Percentiles rank a stretch among this genome's conserved stretches.
Conservation (phyloP, 2,113 vertebrate genomes). For the Phoenicopterus ruber region DNA sequence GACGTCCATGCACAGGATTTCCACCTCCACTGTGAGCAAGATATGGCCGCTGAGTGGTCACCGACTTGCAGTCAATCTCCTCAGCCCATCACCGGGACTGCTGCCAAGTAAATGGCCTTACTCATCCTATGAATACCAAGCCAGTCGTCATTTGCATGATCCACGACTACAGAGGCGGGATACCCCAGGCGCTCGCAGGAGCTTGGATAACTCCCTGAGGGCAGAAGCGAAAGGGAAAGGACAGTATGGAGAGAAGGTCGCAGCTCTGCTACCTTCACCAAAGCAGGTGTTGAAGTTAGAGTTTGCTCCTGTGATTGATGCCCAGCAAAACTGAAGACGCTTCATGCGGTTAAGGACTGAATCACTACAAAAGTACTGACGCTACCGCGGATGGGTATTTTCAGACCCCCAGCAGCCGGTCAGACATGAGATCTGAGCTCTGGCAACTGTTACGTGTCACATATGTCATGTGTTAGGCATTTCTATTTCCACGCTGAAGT, state of each 20-base stretch:
- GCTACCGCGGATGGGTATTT: not conserved
- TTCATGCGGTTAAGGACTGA: not conserved
- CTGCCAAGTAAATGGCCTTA: not conserved
- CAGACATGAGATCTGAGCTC: not conserved
- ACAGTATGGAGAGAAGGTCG: not conserved
- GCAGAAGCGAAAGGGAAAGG: not conserved
- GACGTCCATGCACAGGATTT: not conserved
- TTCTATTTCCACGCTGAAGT: not conserved
- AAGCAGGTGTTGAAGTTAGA: not conserved
- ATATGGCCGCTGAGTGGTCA: not conserved
- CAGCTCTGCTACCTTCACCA: not conserved
- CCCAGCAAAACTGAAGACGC: not conserved
- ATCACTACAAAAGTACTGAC: not conserved
- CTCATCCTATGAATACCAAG: not conserved
- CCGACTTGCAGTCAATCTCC: not conserved
- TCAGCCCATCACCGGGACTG: not conserved
- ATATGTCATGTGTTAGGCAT: fast-evolving
- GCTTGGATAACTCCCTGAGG: not conserved
- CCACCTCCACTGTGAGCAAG: not conserved
- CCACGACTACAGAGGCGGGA: not conserved
- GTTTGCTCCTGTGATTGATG: not conserved
- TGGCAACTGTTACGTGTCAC: not conserved
- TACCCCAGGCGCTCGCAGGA: not conserved
- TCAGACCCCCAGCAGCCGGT: not conserved
- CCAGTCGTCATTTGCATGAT: not conserved